These are phyloP conservation scores for Drosophila nr. fundita DNA, from an alignment of 2,888 invertebrate genomes.

Conservation along the genomic window DNA sequence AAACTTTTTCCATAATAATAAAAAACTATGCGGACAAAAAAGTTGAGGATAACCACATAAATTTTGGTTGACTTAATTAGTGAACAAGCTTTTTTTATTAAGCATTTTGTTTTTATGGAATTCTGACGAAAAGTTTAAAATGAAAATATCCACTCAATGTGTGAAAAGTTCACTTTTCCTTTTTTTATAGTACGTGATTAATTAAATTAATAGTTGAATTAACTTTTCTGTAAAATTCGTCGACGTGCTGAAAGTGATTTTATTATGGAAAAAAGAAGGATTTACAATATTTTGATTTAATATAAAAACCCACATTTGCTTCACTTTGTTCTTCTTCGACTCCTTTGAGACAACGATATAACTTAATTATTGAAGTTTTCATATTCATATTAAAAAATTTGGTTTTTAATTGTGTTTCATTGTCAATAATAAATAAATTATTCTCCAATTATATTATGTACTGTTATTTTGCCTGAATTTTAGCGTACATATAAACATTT, in stretches of 20 bases:
- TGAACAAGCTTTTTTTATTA: conserved; percentile 15
- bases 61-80: conserved; percentile 50
- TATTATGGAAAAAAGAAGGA: not conserved
- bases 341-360: not conserved
- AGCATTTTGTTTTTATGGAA: not conserved
- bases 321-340: not conserved
- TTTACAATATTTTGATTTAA: not conserved
- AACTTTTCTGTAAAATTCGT: not conserved
- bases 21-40: conserved; percentile 43
- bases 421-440: not conserved
- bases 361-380: not conserved
- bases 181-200: not conserved
- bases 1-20: conserved; percentile 41
- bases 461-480: not conserved
- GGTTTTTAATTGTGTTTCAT: not conserved
- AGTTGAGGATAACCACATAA: conserved; percentile 62
- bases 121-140: conserved; percentile 14
- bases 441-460: not conserved
- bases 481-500: not conserved
- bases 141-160: conserved; percentile 12
- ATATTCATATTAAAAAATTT: not conserved
- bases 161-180: not conserved
- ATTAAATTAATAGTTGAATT: not conserved
- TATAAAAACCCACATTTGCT: not conserved
- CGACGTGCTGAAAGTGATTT: not conserved